Evolutionary conservation across 1,140 invertebrate species (phyloP), one percentile per base, ranked within the genome.

Genomic region (Drosophila obscura): DNA sequence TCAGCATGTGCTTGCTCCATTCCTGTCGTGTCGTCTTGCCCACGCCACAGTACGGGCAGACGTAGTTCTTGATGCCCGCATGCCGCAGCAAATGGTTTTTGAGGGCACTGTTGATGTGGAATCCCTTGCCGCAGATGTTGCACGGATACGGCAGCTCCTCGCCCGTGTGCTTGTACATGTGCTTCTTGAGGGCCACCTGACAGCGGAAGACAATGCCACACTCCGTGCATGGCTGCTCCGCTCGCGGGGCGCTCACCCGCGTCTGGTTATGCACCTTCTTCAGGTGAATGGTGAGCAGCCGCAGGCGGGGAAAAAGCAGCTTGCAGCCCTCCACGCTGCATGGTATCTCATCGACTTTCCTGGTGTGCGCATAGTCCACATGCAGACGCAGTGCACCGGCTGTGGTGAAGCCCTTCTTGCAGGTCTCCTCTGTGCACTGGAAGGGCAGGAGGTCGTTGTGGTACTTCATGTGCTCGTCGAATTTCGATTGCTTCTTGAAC

Each of bases 61-160:
- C 84, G 39, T 88, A 91, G 62, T 92, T 92, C 55, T 90, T 91
- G 22, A 92, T 91, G 5, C 91, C 91, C 0, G 90, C 83, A 28
- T 92, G 91, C 2, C 91, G 79, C 4, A 91, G 80, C 6, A 91
- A 59, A 71, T 91, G 90, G 49, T 91, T 87, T 48, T 91, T 91
- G 0, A 92, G 57, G 0, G 83, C 83, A 35, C 83, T 88, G 6
- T 91, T 91, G 0, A 90, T 83, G 16, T 85, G 78, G 28, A 91
- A 92, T 28, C 77, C 80, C 60, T 92, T 91, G 49, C 93, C 93
- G 69, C 93, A 94, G 1, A 93, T 93, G 55, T 94, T 93, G 65
- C 94, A 94, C 0, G 93, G 92, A 60, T 93, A 94, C 1, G 93
- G 93, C 45, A 93, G 92, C 80, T 94, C 92, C 11, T 93, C 92